Evolutionary conservation across 2,888 invertebrate species (phyloP).

Genomic region (Drosophila sordidula): DNA sequence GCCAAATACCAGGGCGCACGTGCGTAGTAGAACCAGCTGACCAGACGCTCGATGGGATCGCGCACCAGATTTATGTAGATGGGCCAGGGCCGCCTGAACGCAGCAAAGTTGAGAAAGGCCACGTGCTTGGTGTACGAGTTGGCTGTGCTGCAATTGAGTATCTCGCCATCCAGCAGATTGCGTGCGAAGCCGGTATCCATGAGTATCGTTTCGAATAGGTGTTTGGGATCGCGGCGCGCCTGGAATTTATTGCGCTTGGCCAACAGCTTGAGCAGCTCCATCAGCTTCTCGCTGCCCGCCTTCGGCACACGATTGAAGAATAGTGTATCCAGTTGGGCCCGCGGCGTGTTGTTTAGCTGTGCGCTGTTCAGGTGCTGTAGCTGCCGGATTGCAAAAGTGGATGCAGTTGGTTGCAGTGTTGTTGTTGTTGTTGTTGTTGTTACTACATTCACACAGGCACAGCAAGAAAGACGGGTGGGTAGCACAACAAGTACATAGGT

Average conservation of each 20-base stretch:
- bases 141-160: conserved; percentile 88
- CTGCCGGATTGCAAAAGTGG: conserved; percentile 72
- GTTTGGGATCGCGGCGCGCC: conserved; percentile 92
- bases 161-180: conserved; percentile 89
- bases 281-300: conserved; percentile 95
- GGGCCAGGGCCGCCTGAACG: conserved; percentile 90
- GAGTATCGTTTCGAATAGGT: conserved; percentile 86
- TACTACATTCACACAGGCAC: conserved; percentile 38
- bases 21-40: conserved; percentile 96
- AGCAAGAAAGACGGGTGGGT: conserved; percentile 41
- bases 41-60: conserved; percentile 94
- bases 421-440: conserved; percentile 5
- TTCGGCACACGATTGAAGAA: conserved; percentile 96
- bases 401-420: conserved; percentile 44
- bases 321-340: conserved; percentile 87
- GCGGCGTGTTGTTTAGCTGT: conserved; percentile 78
- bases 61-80: conserved; percentile 95
- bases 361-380: conserved; percentile 58
- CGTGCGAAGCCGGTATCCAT: conserved; percentile 91
- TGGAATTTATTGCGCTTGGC: conserved; percentile 88
- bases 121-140: conserved; percentile 93
- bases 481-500: conserved; percentile 18
- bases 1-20: conserved; percentile 96
- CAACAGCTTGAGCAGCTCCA: conserved; percentile 91
- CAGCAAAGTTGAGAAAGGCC: conserved; percentile 93